phyloP scores from a whole-genome alignment of 2,888 invertebrate species.

The Cataglyphis albicans region DNA sequence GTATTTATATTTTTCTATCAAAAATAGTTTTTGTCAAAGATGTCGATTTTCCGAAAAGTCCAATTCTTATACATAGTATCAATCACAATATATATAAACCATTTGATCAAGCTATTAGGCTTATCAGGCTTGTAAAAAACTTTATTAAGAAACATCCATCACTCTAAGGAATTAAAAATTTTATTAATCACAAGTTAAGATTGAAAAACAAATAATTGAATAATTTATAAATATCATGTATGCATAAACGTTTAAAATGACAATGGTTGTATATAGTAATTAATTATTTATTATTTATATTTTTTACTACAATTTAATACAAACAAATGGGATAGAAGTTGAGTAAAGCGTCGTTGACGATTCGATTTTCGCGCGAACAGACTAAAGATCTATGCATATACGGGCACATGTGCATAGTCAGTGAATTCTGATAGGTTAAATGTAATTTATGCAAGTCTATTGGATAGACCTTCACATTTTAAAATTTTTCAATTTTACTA shows the following conservation, averaged over 20 bases:
- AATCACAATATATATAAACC: background rate
- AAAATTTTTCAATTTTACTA: no score
- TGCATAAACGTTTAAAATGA: background rate
- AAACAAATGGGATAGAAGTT: background rate
- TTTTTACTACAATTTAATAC: background rate
- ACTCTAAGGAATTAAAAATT: background rate
- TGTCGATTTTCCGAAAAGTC: background rate
- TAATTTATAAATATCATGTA: background rate
- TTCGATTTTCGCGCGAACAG: background rate
- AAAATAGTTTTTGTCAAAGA: background rate
- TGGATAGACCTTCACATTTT: no score
- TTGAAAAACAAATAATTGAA: background rate
- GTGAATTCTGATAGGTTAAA: no score
- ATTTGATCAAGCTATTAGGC: background rate
- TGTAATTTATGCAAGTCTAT: no score
- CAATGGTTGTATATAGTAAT: background rate
- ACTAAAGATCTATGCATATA: no score
- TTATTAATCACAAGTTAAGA: background rate
- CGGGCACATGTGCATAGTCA: no score
- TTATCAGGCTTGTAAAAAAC: background rate
- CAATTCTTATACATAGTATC: background rate
- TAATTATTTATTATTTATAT: background rate
- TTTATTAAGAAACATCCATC: background rate
- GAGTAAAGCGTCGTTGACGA: background rate
- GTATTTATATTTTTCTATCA: background rate